Evolutionary conservation across 2,888 invertebrate species (phyloP).

Genomic region (Graphium colonna): DNA sequence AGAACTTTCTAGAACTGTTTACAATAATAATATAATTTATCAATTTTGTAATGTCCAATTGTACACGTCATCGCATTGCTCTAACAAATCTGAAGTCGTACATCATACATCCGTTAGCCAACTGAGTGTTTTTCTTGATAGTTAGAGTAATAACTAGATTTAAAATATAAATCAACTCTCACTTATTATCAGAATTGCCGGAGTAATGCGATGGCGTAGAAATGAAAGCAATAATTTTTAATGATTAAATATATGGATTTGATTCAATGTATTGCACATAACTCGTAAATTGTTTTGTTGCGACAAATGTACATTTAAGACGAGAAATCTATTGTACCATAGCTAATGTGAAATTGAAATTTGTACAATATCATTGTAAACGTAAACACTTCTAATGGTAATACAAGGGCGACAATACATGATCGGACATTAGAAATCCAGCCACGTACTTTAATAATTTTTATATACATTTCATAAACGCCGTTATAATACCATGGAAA

Average conservation of each 20-base stretch:
- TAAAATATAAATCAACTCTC: no score
- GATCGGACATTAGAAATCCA: not conserved
- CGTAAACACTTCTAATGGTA: not conserved
- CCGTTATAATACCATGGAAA: slow-evolving; percentile 19
- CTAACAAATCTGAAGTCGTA: no score
- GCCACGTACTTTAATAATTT: not conserved
- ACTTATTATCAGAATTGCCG: not conserved
- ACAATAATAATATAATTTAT: not conserved
- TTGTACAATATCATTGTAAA: not conserved
- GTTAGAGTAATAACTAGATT: no score
- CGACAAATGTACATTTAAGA: not conserved
- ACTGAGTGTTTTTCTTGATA: no score
- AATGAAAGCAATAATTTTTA: not conserved
- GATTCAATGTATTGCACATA: not conserved
- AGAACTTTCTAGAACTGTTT: not conserved
- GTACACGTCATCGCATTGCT: not conserved
- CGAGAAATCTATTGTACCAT: not conserved
- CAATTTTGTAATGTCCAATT: not conserved
- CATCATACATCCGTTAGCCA: no score
- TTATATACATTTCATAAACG: not conserved
- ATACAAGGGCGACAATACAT: not conserved
- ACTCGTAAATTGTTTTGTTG: no score
- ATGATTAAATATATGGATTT: not conserved
- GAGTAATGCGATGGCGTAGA: not conserved
- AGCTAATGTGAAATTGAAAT: not conserved